These are phyloP conservation scores for Penaeus vannamei DNA, from an alignment of 1,140 invertebrate genomes.

Conservation along the genomic window DNA sequence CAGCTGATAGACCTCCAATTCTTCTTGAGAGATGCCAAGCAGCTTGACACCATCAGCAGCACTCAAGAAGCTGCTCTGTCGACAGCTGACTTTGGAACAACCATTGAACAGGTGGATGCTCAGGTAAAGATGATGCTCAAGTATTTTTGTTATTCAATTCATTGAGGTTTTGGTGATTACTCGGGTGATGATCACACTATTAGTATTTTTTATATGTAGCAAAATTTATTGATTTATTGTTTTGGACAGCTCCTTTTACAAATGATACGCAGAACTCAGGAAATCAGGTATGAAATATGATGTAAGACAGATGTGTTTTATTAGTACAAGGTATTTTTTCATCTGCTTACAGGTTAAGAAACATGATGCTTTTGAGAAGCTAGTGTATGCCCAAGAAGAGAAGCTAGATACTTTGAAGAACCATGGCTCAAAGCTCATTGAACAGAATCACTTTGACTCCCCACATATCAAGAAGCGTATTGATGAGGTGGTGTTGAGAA, in stretches of 20 bases:
- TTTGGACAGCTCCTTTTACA: no score
- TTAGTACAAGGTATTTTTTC: no score
- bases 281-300: no score
- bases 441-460: constrained; percentile 95
- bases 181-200: not conserved
- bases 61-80: constrained; percentile 80
- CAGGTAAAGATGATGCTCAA: constrained; percentile 74
- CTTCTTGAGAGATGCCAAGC: constrained; percentile 94
- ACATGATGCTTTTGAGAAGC: constrained; percentile 91
- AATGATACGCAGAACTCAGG: no score
- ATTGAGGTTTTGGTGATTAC: no score
- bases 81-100: constrained; percentile 71
- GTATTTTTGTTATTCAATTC: no score
- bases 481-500: constrained; percentile 62
- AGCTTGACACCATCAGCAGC: constrained; percentile 89
- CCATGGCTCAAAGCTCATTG: constrained; percentile 89
- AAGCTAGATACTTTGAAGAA: constrained; percentile 87
- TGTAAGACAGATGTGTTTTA: no score
- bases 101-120: constrained; percentile 88
- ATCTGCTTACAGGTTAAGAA: constrained; percentile 77
- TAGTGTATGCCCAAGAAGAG: constrained; percentile 88
- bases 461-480: constrained; percentile 80
- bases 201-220: not conserved
- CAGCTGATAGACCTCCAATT: constrained; percentile 95
- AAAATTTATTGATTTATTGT: no score